phyloP scores from a whole-genome alignment of 2,113 vertebrate genomes.

The Corydoras maculifer region DNA sequence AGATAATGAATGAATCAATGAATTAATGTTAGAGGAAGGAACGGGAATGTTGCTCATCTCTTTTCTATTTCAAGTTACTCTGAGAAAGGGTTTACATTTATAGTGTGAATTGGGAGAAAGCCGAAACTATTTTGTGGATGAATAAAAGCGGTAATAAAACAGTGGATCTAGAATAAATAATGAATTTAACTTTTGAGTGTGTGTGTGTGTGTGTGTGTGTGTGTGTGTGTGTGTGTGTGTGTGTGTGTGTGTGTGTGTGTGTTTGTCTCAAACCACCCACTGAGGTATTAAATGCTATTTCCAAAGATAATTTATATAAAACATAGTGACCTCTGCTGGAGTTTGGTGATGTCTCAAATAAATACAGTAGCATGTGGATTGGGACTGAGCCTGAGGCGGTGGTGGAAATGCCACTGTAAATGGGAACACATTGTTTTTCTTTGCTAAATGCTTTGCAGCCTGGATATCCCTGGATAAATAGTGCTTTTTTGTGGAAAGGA shows the following conservation, averaged over 20 bases:
- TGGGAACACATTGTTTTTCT: conserved; percentile 7
- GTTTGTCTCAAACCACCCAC: conserved; percentile 6
- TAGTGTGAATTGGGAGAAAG: no score
- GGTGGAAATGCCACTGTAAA: not conserved
- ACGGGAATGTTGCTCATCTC: no score
- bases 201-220: not conserved
- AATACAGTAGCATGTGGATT: conserved; percentile 3
- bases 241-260: conserved; percentile 14
- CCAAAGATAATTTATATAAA: not conserved
- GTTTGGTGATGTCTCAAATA: not conserved
- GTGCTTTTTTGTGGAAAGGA: not conserved
- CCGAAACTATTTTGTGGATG: no score
- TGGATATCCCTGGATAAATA: no score
- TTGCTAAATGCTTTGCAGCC: not conserved
- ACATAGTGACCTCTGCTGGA: not conserved
- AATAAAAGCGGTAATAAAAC: no score
- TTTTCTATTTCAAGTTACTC: no score
- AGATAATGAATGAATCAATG: no score
- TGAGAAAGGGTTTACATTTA: no score
- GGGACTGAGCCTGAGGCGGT: not conserved
- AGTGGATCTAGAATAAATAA: no score
- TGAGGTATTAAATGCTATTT: conserved; percentile 4
- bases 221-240: not conserved
- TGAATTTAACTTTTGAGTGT: not conserved
- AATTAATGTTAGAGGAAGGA: no score